Evolutionary conservation across 2,888 invertebrate species (phyloP).

Genomic region (Melinaea marsaeus): DNA sequence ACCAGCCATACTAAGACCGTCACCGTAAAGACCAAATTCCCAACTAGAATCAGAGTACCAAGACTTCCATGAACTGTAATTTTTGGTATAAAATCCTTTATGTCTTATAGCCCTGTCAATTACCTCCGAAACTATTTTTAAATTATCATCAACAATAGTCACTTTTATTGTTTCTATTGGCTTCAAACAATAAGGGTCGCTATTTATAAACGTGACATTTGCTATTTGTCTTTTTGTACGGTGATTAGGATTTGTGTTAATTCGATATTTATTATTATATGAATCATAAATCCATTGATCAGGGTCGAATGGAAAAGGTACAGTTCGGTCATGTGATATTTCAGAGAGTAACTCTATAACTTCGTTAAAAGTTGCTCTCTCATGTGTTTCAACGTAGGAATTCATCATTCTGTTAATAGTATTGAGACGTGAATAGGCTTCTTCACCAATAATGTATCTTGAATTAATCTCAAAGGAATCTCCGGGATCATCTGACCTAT

Average conservation of each 20-base stretch:
- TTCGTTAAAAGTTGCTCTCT: constrained; percentile 2
- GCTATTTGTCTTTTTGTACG: neutral
- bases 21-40: neutral
- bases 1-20: constrained; percentile 3
- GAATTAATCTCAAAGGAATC: constrained; percentile 2
- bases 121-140: neutral
- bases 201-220: neutral
- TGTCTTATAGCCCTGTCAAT: constrained; percentile 2
- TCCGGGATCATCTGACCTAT: constrained; percentile 1
- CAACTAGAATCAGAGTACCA: neutral
- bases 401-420: constrained; percentile 6
- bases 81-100: neutral
- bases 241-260: constrained; percentile 1
- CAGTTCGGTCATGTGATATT: neutral
- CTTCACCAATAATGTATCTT: neutral
- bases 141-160: neutral
- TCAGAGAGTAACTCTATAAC: neutral
- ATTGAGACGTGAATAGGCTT: neutral
- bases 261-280: neutral
- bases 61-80: constrained; percentile 1
- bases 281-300: neutral
- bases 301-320: neutral
- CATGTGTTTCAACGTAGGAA: neutral
- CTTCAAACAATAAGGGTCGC: constrained; percentile 1
- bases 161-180: neutral